phyloP scores from a whole-genome alignment of 2,888 invertebrate species.

The Junonia oenone region DNA sequence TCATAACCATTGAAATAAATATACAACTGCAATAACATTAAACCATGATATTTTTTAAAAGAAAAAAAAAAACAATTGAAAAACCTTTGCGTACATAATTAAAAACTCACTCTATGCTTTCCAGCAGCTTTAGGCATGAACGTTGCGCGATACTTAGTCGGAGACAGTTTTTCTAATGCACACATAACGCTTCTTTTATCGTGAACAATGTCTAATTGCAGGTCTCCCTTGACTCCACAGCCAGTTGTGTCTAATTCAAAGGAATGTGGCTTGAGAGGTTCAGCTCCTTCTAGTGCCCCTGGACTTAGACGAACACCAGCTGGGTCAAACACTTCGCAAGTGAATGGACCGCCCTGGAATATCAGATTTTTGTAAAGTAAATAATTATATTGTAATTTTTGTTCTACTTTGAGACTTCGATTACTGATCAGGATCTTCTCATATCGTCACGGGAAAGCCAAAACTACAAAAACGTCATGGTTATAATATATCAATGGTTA shows the following conservation, averaged over 20 bases:
- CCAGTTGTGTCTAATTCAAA: constrained; percentile 83
- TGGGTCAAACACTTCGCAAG: constrained; percentile 96
- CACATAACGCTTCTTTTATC: constrained; percentile 91
- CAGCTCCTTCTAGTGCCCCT: constrained; percentile 87
- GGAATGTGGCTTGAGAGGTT: constrained; percentile 92
- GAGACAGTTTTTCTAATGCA: constrained; percentile 88
- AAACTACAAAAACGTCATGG: too few relatives aligned
- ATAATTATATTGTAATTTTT: neutral
- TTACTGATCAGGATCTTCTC: too few relatives aligned
- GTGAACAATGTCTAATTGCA: constrained; percentile 93
- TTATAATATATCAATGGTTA: too few relatives aligned
- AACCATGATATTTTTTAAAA: neutral
- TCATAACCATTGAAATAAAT: constrained; percentile 96
- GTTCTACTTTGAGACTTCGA: too few relatives aligned
- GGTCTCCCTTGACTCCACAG: constrained; percentile 88
- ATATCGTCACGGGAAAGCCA: too few relatives aligned
- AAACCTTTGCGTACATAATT: too few relatives aligned
- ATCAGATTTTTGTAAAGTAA: neutral
- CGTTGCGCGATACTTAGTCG: constrained; percentile 87
- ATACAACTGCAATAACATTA: constrained; percentile 81
- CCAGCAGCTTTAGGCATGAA: constrained; percentile 89
- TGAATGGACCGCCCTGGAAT: constrained; percentile 93
- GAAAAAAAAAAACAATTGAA: too few relatives aligned
- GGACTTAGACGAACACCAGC: constrained; percentile 89
- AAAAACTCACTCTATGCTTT: constrained; percentile 85